A percentile compares a stretch with the other conserved stretches of the same genome.
Conservation (phyloP, 2,797 vertebrate genomes). For the Clarias laeviceps region DNA sequence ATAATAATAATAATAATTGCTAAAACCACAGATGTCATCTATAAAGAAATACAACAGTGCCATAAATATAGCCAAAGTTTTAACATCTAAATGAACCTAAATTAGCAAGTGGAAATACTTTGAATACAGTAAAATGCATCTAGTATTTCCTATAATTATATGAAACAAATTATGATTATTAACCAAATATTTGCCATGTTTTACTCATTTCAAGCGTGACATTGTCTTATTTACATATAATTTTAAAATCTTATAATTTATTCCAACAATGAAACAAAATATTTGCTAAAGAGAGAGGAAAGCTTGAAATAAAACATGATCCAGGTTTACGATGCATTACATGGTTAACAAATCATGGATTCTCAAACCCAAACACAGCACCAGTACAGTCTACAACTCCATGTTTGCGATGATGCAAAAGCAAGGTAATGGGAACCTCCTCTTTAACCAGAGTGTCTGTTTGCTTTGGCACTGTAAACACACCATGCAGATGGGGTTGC, state of each 20-base stretch:
- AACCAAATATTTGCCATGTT: neutral
- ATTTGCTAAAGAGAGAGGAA: neutral
- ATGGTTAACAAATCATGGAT: constrained; percentile 46
- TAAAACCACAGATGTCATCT: too few species aligned
- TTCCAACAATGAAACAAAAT: neutral
- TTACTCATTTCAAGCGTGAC: neutral
- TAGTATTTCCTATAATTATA: neutral
- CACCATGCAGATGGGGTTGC: constrained; percentile 4
- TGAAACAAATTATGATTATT: neutral
- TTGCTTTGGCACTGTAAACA: constrained; percentile 40
- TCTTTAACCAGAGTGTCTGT: constrained; percentile 11
- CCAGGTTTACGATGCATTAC: constrained; percentile 44
- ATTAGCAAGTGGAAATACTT: neutral
- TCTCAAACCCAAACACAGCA: constrained; percentile 46
- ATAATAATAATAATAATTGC: too few species aligned
- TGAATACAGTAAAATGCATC: neutral
- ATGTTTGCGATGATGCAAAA: constrained; percentile 47
- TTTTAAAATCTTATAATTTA: neutral
- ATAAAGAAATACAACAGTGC: too few species aligned
- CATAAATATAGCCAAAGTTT: too few species aligned
- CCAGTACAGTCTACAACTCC: constrained; percentile 23
- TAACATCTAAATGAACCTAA: neutral
- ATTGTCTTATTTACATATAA: neutral
- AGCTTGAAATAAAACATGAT: neutral
- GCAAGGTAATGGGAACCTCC: constrained; percentile 27